Conservation (phyloP, 2,113 vertebrate genomes). For the Prunella fulvescens region DNA sequence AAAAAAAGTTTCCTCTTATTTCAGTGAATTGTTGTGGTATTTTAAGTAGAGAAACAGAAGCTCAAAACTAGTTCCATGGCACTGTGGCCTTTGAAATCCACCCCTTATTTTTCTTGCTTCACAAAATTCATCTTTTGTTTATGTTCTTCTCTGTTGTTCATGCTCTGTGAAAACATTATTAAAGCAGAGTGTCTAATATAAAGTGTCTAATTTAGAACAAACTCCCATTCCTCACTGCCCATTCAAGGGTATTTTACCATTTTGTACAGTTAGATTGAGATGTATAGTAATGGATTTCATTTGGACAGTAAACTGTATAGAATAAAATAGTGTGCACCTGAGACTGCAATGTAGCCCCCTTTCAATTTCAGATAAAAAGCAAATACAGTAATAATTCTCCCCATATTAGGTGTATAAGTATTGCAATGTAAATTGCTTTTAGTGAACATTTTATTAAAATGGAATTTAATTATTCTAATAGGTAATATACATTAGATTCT, state of each 20-base stretch:
- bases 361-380: neutral
- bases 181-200: neutral
- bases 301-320: neutral
- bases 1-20: neutral
- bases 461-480: neutral
- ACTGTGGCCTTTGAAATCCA: neutral
- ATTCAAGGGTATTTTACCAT: neutral
- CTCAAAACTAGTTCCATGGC: neutral
- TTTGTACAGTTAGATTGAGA: neutral
- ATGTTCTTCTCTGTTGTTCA: neutral
- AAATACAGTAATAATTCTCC: neutral
- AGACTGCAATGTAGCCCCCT: neutral
- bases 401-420: neutral
- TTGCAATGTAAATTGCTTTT: neutral
- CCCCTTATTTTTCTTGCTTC: neutral
- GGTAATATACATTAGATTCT: neutral
- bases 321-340: neutral
- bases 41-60: neutral
- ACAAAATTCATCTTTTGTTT: neutral
- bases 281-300: neutral
- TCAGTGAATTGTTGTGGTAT: neutral
- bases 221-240: neutral
- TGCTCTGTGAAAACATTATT: neutral
- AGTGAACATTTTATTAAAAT: neutral
- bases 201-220: neutral